Evolutionary conservation across 2,113 vertebrate species (phyloP), one percentile per base, ranked within the genome.

Genomic region (Penelope pileata): DNA sequence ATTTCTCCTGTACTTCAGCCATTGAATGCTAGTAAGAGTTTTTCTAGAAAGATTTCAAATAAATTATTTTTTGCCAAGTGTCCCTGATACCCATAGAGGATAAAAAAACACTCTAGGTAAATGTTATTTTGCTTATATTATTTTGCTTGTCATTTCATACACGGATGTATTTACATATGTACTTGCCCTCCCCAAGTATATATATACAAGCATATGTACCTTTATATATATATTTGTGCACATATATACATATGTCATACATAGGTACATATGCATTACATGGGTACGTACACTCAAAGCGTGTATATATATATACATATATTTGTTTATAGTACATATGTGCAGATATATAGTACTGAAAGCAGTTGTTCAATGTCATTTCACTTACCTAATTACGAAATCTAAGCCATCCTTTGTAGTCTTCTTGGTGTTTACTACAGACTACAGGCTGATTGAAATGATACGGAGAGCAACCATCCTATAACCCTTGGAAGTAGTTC

Each of bases 251-350:
- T 6, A 3, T n/a, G n/a, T n/a, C n/a, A n/a, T n/a, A n/a, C n/a
- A n/a, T n/a, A n/a, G n/a, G n/a, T 26, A 13, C 3, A 19, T 1
- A 3, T 0, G 1, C 1, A 0, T 60, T 29, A 12, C 32, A n/a
- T 67, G 17, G 10, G 32, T n/a, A 67, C 30, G 22, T 30, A 47
- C 17, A 40, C 24, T 32, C 10, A 22, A 47, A 60, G 42, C 58
- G 1, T 73, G 7, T 34, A 27, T 38, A 17, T 26, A 16, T 18
- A 1, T 24, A 34, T 32, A 56, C 2, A 47, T 27, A 6, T 67
- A n/a, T 45, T 22, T 58, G 43, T 1, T 0, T 29, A 27, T 7
- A 47, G 16, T 34, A 21, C 27, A 26, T 60, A 59, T 15, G 21
- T 50, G 43, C 0, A 0, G 21, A 24, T 6, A 38, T 26, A 26